A percentile compares a stretch with the other conserved stretches of the same genome.
phyloP scores from a whole-genome alignment of 2,888 invertebrate genomes.

The Himalopsyche tibetana region DNA sequence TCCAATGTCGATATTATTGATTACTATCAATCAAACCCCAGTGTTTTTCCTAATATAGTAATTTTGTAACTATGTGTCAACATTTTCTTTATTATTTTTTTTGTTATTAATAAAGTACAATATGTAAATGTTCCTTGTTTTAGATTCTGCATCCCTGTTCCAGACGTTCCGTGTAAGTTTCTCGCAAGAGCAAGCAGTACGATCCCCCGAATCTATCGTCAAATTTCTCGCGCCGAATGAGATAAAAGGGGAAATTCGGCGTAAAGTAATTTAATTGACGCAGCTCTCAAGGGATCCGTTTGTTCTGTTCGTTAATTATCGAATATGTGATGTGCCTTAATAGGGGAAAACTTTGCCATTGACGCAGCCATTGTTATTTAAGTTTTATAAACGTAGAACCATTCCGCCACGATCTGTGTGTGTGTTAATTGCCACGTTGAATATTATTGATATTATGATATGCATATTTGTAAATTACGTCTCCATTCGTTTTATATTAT shows the following conservation, averaged over 20 bases:
- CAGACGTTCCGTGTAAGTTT: slow-evolving; percentile 17
- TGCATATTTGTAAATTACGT: no score
- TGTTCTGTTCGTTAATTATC: slow-evolving; percentile 45
- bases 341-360: slow-evolving; percentile 18
- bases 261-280: slow-evolving; percentile 51
- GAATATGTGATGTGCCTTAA: slow-evolving; percentile 43
- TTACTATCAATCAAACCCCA: no score
- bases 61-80: no score
- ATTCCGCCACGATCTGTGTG: no score
- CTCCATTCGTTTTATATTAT: no score
- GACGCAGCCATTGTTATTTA: slow-evolving; percentile 14
- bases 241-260: slow-evolving; percentile 48
- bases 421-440: no score
- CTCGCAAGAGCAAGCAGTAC: not conserved
- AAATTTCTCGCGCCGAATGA: slow-evolving; percentile 35
- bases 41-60: no score
- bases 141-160: not conserved
- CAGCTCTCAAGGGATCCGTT: slow-evolving; percentile 27
- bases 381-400: slow-evolving; percentile 7
- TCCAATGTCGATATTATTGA: no score
- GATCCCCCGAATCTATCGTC: slow-evolving; percentile 16
- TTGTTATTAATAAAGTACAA: not conserved
- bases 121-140: not conserved
- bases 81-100: no score
- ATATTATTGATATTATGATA: no score